phyloP scores from a whole-genome alignment of 2,113 vertebrate genomes.

The Carettochelys insculpta region DNA sequence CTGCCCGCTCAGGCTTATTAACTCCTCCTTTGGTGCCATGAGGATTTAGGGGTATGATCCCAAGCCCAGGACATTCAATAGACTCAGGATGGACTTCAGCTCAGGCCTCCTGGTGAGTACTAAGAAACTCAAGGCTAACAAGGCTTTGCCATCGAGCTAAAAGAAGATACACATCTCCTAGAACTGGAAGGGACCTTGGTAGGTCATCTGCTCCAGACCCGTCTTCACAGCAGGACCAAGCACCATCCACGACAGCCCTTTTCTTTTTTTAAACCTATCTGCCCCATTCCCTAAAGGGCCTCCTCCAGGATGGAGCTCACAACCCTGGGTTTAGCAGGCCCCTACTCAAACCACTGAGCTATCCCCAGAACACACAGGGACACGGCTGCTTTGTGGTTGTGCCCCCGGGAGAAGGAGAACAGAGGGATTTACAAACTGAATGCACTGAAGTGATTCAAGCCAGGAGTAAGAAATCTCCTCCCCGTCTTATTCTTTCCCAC shows the following conservation, averaged over 20 bases:
- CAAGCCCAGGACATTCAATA: background rate
- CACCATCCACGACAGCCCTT: too few species aligned
- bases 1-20: background rate
- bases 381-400: background rate
- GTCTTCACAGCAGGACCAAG: too few species aligned
- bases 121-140: background rate
- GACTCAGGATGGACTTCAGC: background rate
- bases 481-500: background rate
- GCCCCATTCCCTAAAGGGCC: too few species aligned
- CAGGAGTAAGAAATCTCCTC: background rate
- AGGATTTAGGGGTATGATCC: background rate
- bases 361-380: background rate
- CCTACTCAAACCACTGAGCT: too few species aligned
- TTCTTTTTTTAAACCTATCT: too few species aligned
- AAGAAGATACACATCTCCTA: too few species aligned
- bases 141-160: background rate
- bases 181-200: too few species aligned
- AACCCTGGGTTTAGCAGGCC: too few species aligned
- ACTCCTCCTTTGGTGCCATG: background rate
- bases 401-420: background rate
- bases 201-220: too few species aligned
- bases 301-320: too few species aligned
- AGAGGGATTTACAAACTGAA: background rate
- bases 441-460: background rate
- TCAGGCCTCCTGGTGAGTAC: background rate